Conservation (phyloP, 1,140 invertebrate species). For the Notospermus geniculatus region DNA sequence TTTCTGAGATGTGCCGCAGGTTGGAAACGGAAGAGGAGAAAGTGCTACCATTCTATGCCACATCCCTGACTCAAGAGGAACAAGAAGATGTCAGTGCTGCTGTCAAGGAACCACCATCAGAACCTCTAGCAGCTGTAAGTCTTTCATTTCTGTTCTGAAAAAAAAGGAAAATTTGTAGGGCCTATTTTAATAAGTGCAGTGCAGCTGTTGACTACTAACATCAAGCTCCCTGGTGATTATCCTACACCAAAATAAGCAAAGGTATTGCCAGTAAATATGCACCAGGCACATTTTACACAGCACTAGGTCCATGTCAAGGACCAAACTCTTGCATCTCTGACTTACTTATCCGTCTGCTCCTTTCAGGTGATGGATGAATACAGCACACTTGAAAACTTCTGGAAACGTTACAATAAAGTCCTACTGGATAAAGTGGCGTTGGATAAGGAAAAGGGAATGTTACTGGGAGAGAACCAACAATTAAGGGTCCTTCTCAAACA, state of each 20-base stretch:
- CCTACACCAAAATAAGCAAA: too few relatives aligned
- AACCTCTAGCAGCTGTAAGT: slow-evolving; percentile 43
- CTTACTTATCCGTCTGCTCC: neutral
- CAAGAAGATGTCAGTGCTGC: slow-evolving; percentile 47
- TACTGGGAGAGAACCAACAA: slow-evolving; percentile 51
- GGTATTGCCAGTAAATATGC: too few relatives aligned
- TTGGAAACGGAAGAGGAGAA: slow-evolving; percentile 58
- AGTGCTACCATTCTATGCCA: slow-evolving; percentile 56
- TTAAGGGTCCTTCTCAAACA: slow-evolving; percentile 54
- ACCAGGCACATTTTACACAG: too few relatives aligned
- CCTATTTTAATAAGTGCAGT: too few relatives aligned
- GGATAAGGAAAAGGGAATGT: slow-evolving; percentile 50
- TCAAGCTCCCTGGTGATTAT: too few relatives aligned
- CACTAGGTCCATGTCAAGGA: too few relatives aligned
- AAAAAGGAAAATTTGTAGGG: too few relatives aligned
- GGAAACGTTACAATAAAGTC: slow-evolving; percentile 57
- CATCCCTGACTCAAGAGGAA: slow-evolving; percentile 53
- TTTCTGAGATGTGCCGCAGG: slow-evolving; percentile 55
- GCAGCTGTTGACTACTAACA: too few relatives aligned
- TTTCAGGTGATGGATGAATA: slow-evolving; percentile 52
- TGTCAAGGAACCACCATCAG: slow-evolving; percentile 42
- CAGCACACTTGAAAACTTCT: slow-evolving; percentile 52
- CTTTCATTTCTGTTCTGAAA: too few relatives aligned
- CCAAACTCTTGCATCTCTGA: too few relatives aligned
- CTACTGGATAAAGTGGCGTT: slow-evolving; percentile 52